Conservation (phyloP, 1,140 invertebrate genomes). For the Drosophila ficusphila region DNA sequence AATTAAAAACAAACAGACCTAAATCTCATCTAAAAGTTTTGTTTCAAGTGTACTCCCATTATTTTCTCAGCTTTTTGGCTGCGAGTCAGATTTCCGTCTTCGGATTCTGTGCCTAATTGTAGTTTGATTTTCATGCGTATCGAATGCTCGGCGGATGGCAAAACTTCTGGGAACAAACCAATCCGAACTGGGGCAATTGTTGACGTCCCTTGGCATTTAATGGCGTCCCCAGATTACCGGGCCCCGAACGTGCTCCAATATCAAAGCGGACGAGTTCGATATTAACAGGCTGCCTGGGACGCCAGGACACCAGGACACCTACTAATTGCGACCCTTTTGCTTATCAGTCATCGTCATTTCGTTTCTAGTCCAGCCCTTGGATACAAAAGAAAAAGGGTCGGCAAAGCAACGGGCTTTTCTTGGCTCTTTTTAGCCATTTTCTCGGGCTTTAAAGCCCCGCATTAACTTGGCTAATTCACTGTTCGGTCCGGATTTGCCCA, state of each 20-base stretch:
- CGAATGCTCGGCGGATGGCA: constrained; percentile 44
- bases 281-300: constrained; percentile 35
- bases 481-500: not conserved
- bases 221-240: constrained; percentile 62
- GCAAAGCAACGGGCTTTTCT: constrained; percentile 19
- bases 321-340: constrained; percentile 75
- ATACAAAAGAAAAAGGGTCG: constrained; percentile 29
- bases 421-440: constrained; percentile 6
- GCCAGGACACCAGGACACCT: constrained; percentile 29
- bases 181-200: constrained; percentile 42
- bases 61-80: constrained; percentile 11
- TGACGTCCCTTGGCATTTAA: constrained; percentile 60
- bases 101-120: constrained; percentile 70
- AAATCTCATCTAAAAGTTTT: too few species aligned
- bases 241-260: constrained; percentile 55
- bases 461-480: constrained; percentile 63
- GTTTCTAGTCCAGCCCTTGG: not conserved
- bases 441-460: constrained; percentile 45
- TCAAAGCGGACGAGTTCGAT: constrained; percentile 41
- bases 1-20: too few species aligned
- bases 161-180: constrained; percentile 40
- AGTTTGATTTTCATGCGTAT: constrained; percentile 79
- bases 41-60: not conserved
- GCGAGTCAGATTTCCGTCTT: constrained; percentile 20
- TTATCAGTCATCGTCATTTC: constrained; percentile 38